Conservation (phyloP, 2,888 invertebrate genomes). For the Cataglyphis livida region DNA sequence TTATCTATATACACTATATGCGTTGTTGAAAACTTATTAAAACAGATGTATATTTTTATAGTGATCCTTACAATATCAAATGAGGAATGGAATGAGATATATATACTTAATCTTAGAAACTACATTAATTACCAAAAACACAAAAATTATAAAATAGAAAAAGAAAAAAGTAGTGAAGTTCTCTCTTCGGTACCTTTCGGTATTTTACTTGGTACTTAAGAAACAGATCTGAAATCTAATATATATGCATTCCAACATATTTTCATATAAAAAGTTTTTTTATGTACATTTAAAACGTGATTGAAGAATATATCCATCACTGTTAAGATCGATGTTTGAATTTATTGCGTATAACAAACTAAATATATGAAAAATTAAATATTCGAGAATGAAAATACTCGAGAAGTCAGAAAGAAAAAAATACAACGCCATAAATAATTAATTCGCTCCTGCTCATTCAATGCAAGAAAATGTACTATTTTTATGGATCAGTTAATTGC, state of each 20-base stretch:
- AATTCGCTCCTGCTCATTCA: constrained; percentile 28
- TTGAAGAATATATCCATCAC: constrained; percentile 17
- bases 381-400: constrained; percentile 7
- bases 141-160: constrained; percentile 1
- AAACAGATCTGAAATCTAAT: constrained; percentile 23
- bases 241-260: constrained; percentile 48
- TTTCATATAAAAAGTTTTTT: constrained; percentile 52
- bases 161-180: background rate
- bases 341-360: background rate
- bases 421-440: constrained; percentile 1
- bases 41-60: background rate
- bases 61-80: constrained; percentile 42
- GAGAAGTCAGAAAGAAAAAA: background rate
- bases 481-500: constrained; percentile 56
- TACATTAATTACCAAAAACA: constrained; percentile 41
- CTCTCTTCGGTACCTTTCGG: too few relatives aligned
- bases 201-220: background rate
- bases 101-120: constrained; percentile 57
- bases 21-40: constrained; percentile 1
- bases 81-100: constrained; percentile 67
- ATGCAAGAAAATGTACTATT: constrained; percentile 76
- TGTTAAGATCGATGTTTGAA: background rate
- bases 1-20: background rate
- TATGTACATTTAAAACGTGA: constrained; percentile 61
- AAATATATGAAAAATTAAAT: background rate